Evolutionary conservation across 2,888 invertebrate species (phyloP), one percentile per base, ranked within the genome.

Genomic region (Epiperipatus broadwayi): DNA sequence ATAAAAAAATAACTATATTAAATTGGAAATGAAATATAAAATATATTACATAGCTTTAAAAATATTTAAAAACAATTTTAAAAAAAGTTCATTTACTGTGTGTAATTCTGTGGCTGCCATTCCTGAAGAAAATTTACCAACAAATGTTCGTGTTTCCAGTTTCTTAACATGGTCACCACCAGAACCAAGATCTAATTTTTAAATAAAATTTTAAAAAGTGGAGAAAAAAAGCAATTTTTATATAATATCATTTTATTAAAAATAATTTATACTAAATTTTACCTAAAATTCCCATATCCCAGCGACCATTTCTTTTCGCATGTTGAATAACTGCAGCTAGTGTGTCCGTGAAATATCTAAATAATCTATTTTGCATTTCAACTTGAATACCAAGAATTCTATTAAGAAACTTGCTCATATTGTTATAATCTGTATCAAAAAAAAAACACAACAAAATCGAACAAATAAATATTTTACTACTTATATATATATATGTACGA

Each of bases 391-490:
- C 97, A 43, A 99, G 69, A 53, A 99, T 87, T 37, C 72, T 71
- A 63, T 97, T 97, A 44, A 97, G 71, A 69, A 97, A 99, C 67
- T 95, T 97, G 44, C 87, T 83, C 71, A 97, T 93, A 59, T 89
- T 89, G 63, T 81, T 84, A 61, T 85, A 85, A 53, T 91, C 91
- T 57, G 20, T 10, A 7, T 18, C 14, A 8, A 40, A 20, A 28
- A n/a, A 33, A 32, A 20, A 21, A 41, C 14, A 39, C 15, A 10
- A 15, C 37, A 38, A 19, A 5, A 10, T 38, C 8, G 10, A 8
- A 36, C n/a, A n/a, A n/a, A n/a, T n/a, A n/a, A n/a, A 8, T 15
- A 15, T n/a, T n/a, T n/a, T n/a, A n/a, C n/a, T n/a, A n/a, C n/a
- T n/a, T n/a, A n/a, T n/a, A n/a, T n/a, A n/a, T n/a, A n/a, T n/a